Evolutionary conservation across 2,888 invertebrate species (phyloP).

Genomic region (Baccha elongata): DNA sequence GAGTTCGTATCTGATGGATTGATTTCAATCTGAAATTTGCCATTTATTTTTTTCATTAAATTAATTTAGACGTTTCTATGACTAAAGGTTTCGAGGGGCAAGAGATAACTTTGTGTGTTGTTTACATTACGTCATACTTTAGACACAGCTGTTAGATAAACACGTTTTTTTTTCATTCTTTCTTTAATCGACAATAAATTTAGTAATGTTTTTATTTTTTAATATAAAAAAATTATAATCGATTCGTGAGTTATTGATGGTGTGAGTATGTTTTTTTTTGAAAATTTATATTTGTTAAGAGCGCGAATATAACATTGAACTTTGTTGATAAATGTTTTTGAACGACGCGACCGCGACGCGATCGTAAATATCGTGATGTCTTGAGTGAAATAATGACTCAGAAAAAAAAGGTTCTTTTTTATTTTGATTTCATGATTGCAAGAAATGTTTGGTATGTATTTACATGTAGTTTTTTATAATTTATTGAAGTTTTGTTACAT

Average conservation of each 20-base stretch:
- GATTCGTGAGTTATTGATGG: slow-evolving; percentile 59
- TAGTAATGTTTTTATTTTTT: slow-evolving; percentile 37
- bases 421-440: slow-evolving; percentile 1
- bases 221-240: slow-evolving; percentile 30
- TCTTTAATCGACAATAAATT: slow-evolving; percentile 6
- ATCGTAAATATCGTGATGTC: slow-evolving; percentile 33
- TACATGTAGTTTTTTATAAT: background rate
- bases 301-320: slow-evolving; percentile 50
- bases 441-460: slow-evolving; percentile 52
- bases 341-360: background rate
- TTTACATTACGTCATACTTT: slow-evolving; percentile 66
- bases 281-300: slow-evolving; percentile 3
- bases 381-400: slow-evolving; percentile 44
- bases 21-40: slow-evolving; percentile 49
- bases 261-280: slow-evolving; percentile 18
- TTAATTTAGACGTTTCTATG: slow-evolving; percentile 13
- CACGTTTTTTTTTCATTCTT: slow-evolving; percentile 49
- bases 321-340: slow-evolving; percentile 36
- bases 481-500: background rate
- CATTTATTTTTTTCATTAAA: background rate
- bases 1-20: slow-evolving; percentile 26
- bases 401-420: background rate
- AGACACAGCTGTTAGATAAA: slow-evolving; percentile 68
- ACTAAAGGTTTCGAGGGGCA: slow-evolving; percentile 17
- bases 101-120: slow-evolving; percentile 23